These are phyloP conservation scores for Melanchra persicariae DNA, from an alignment of 2,888 invertebrate species.

Conservation along the genomic window DNA sequence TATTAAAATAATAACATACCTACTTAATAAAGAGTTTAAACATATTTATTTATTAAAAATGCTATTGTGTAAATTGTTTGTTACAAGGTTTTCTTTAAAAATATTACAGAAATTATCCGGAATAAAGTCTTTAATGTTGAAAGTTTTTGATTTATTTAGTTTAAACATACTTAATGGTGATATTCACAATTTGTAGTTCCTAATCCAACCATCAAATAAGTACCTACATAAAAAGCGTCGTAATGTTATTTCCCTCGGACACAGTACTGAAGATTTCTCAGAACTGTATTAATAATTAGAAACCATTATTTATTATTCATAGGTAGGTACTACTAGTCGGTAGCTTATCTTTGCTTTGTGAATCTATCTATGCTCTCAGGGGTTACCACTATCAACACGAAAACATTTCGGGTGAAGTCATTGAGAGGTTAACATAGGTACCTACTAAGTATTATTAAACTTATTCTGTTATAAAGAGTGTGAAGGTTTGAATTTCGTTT, in stretches of 20 bases:
- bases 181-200: background rate
- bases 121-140: constrained; percentile 53
- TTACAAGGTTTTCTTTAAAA: constrained; percentile 36
- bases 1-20: constrained; percentile 1
- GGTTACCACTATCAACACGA: constrained; percentile 53
- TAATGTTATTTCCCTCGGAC: background rate
- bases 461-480: constrained; percentile 10
- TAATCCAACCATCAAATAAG: background rate
- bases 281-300: constrained; percentile 17
- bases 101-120: constrained; percentile 53
- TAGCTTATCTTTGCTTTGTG: constrained; percentile 34
- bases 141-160: constrained; percentile 17
- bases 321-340: too few relatives aligned
- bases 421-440: constrained; percentile 10
- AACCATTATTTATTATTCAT: background rate
- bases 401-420: constrained; percentile 42
- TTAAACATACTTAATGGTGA: too few relatives aligned
- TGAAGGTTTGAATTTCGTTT: constrained; percentile 5
- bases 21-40: constrained; percentile 12
- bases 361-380: constrained; percentile 26
- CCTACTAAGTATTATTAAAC: background rate
- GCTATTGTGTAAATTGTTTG: constrained; percentile 42
- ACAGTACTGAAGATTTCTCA: constrained; percentile 3
- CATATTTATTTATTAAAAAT: constrained; percentile 15
- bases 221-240: background rate